Evolutionary conservation across 2,797 vertebrate genomes (phyloP).

Genomic region (Cryptoprocta ferox): DNA sequence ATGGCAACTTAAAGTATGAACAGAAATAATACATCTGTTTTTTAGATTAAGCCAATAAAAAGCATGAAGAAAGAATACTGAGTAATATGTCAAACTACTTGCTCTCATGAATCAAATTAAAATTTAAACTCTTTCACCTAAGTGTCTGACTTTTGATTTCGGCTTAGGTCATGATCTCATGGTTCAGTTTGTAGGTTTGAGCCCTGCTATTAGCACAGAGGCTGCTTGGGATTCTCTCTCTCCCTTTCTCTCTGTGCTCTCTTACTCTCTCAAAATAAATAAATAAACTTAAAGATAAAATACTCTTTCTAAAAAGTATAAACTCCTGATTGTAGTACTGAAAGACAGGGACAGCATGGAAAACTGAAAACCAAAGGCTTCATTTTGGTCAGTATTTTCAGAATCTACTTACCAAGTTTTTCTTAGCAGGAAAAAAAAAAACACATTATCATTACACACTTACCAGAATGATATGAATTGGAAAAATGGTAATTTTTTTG

Average conservation of each 20-base stretch:
- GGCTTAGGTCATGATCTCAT: too few species aligned
- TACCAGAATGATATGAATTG: neutral
- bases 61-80: slow-evolving; percentile 65
- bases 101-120: slow-evolving; percentile 8
- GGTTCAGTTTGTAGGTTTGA: too few species aligned
- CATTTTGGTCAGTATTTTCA: neutral
- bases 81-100: slow-evolving; percentile 53
- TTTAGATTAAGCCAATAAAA: slow-evolving; percentile 59
- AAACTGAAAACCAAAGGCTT: neutral
- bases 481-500: neutral
- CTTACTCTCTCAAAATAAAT: too few species aligned
- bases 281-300: neutral
- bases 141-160: too few species aligned
- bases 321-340: neutral
- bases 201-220: too few species aligned
- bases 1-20: slow-evolving; percentile 68
- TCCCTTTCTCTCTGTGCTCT: too few species aligned
- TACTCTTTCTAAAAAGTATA: slow-evolving; percentile 35
- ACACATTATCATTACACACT: neutral
- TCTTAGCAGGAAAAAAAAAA: neutral
- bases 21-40: slow-evolving; percentile 68
- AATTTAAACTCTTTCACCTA: slow-evolving; percentile 48
- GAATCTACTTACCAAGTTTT: neutral
- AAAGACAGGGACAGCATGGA: neutral
- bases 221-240: too few species aligned